A percentile compares a stretch with the other conserved stretches of the same genome.
These are phyloP conservation scores for Labroides dimidiatus DNA, from an alignment of 2,797 vertebrate species.

Conservation along the genomic window DNA sequence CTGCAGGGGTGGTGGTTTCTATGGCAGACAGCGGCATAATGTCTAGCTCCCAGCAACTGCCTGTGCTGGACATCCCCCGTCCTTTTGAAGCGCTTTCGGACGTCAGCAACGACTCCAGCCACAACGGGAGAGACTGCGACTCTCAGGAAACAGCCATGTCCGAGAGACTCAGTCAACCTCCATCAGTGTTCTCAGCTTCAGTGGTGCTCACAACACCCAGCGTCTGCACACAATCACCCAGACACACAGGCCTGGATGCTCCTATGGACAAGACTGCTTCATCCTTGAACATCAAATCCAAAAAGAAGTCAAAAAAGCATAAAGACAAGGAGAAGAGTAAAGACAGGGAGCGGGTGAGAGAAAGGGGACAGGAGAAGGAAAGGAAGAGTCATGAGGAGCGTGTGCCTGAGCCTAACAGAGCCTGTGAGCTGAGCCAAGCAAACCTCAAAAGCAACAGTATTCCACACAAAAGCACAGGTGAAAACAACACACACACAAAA, in stretches of 20 bases:
- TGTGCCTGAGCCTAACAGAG: constrained; percentile 70
- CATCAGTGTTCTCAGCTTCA: constrained; percentile 41
- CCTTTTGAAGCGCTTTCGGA: constrained; percentile 91
- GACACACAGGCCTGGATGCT: constrained; percentile 40
- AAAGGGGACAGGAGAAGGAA: constrained; percentile 69
- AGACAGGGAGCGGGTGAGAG: constrained; percentile 79
- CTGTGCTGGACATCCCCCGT: constrained; percentile 85
- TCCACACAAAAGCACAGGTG: constrained; percentile 88
- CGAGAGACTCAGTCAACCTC: constrained; percentile 84
- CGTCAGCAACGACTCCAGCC: constrained; percentile 92
- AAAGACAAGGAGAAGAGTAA: constrained; percentile 91
- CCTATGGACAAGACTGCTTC: constrained; percentile 64
- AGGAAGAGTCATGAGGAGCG: constrained; percentile 71
- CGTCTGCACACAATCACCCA: constrained; percentile 54
- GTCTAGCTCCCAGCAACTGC: constrained; percentile 82
- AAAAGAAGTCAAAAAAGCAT: constrained; percentile 97
- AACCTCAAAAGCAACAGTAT: constrained; percentile 77
- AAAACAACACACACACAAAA: constrained; percentile 6
- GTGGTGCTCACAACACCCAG: constrained; percentile 20
- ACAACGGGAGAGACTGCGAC: constrained; percentile 91
- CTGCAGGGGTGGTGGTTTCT: constrained; percentile 44
- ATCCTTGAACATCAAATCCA: constrained; percentile 85
- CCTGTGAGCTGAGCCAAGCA: constrained; percentile 78
- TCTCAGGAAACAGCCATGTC: constrained; percentile 79
- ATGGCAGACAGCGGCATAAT: constrained; percentile 58